Base-by-base conservation (phyloP, 2,113 vertebrate genomes). In the Penelope pileata region DNA sequence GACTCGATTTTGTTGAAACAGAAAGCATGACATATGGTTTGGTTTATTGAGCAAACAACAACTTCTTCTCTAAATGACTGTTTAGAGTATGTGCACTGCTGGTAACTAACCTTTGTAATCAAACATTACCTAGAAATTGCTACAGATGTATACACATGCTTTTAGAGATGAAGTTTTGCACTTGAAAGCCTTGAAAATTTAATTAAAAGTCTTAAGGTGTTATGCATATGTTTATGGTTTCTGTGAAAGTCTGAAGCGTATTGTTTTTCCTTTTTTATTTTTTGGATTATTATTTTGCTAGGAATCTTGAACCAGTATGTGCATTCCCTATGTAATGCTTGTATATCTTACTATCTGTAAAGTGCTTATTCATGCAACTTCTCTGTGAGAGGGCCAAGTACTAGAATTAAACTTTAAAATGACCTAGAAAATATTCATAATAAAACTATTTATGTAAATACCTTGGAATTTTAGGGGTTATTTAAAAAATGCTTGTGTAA, bases 41-140 rank as follows among this genome's bases (percentile, higher is more conserved):
- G 21, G 50, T 88, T 93, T 94, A 96, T 79, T 92, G 86, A 88
- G 82, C 59, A 96, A 93, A 67, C 60, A 89, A 56, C 50, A 21
- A 11, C 47, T 93, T 12, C 83, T 90, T 24, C 67, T 86, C 63
- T 94, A 76, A 96, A 90, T 69, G 83, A 51, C 30, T 93, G 74
- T 48, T 84, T 69, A 51, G 75, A 87, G 15, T 43, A 47, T 43
- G 36, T 3, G 2, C 0, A 0, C 19, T 83, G 50, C 34, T 86
- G 54, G 58, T 88, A 94, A 83, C 72, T 83, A 93, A 88, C 84
- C 81, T 86, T 92, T 79, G 69, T 53, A 91, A 92, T 91, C 82
- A 90, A 76, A 50, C 53, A 21, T 70, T 93, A 67, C 66, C 38
- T 81, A 82, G 79, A 86, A 87, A 92, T 82, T 92, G 59, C 64